Conservation (phyloP, 2,113 vertebrate genomes). For the Tetrao urogallus region DNA sequence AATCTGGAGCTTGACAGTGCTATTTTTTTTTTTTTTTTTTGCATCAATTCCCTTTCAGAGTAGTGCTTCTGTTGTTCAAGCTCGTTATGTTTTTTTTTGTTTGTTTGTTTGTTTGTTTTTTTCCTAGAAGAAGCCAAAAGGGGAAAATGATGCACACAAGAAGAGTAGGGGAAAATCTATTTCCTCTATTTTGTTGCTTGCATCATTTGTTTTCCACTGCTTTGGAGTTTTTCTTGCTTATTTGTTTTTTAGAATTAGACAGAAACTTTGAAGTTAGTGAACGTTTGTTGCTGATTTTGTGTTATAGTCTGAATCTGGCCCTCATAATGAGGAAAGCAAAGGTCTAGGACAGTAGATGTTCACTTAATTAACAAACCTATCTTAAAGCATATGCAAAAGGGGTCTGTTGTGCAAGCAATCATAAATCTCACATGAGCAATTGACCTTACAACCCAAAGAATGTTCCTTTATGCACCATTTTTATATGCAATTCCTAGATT, state of each 20-base stretch:
- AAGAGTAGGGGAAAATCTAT: neutral
- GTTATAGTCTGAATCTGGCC: neutral
- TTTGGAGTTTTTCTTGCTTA: too few relatives aligned
- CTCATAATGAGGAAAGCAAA: neutral
- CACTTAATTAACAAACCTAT: conserved; percentile 8
- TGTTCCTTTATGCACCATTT: conserved; percentile 1
- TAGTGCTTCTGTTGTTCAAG: neutral
- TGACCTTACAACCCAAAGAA: conserved; percentile 43
- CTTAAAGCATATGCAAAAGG: conserved; percentile 23
- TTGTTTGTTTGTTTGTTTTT: neutral
- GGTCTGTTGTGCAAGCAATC: neutral
- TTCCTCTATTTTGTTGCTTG: neutral
- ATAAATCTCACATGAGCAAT: conserved; percentile 30
- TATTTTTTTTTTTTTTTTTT: neutral
- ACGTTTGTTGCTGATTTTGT: neutral
- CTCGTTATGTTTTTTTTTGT: neutral
- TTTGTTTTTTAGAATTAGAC: neutral
- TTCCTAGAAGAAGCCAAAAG: neutral
- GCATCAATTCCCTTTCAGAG: neutral
- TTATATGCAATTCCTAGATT: conserved; percentile 31
- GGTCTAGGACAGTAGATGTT: conserved; percentile 2
- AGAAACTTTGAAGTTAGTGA: neutral
- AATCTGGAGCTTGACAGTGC: neutral
- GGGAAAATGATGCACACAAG: neutral
- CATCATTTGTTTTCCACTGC: too few relatives aligned